These are phyloP conservation scores for Orycteropus afer DNA, from an alignment of 2,113 vertebrate species.

Conservation along the genomic window DNA sequence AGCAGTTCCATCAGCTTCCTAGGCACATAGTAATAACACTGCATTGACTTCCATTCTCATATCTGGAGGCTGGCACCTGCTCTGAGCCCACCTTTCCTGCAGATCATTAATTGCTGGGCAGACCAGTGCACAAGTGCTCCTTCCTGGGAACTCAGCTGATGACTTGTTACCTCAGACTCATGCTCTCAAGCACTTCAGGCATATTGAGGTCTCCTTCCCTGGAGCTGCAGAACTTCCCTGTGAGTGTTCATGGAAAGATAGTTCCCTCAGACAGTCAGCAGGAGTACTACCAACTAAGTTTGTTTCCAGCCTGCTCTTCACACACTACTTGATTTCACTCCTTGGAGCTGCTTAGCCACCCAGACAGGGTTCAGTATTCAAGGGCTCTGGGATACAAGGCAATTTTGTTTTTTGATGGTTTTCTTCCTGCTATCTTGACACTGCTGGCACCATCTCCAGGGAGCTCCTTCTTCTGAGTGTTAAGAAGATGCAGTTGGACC, in stretches of 20 bases:
- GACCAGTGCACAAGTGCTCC: neutral
- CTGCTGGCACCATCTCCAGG: neutral
- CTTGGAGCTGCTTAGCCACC: slow-evolving; percentile 1
- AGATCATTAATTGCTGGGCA: neutral
- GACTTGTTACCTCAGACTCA: neutral
- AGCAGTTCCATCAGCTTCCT: neutral
- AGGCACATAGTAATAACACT: neutral
- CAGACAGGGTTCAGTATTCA: neutral
- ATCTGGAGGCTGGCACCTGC: accelerated
- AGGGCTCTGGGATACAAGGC: slow-evolving; percentile 57
- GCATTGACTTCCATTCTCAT: neutral
- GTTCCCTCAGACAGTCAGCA: neutral
- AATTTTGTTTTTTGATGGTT: neutral
- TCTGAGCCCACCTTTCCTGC: neutral
- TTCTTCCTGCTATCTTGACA: neutral
- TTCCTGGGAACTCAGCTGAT: neutral
- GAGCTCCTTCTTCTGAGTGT: neutral
- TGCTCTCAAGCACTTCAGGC: neutral
- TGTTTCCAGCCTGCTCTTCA: slow-evolving; percentile 58
- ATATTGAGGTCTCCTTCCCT: neutral
- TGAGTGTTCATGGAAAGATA: slow-evolving; percentile 8
- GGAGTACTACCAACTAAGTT: slow-evolving; percentile 34
- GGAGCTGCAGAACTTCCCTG: neutral
- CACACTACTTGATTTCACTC: slow-evolving; percentile 38
- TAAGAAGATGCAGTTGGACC: neutral